Conservation (phyloP, 1,140 invertebrate species). For the Ceratitis capitata region DNA sequence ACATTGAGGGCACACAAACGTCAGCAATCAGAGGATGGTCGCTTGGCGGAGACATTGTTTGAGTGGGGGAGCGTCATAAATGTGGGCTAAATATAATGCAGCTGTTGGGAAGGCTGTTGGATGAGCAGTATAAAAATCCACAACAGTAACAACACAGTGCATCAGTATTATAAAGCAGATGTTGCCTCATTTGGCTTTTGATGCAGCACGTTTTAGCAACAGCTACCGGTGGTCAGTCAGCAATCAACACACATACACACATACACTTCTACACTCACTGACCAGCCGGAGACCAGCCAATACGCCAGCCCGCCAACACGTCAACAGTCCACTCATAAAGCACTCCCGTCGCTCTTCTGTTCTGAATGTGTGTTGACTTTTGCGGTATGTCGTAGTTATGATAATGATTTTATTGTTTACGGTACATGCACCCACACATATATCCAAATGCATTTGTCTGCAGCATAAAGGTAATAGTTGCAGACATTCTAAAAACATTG, state of each 20-base stretch:
- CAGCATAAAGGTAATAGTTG: too few relatives aligned
- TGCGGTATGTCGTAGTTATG: background rate
- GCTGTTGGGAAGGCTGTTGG: background rate
- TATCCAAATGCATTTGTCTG: too few relatives aligned
- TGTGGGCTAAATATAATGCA: too few relatives aligned
- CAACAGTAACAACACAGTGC: too few relatives aligned
- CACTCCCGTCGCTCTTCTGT: background rate
- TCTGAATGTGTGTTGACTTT: background rate
- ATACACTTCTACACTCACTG: too few relatives aligned
- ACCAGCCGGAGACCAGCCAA: background rate
- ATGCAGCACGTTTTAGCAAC: constrained; percentile 12
- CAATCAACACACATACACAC: background rate
- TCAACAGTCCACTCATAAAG: background rate
- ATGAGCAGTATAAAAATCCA: constrained; percentile 27
- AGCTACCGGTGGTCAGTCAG: constrained; percentile 16
- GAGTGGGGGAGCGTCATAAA: background rate
- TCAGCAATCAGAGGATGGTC: background rate
- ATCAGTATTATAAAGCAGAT: too few relatives aligned
- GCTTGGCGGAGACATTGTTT: background rate
- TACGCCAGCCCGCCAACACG: background rate
- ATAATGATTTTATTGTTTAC: background rate
- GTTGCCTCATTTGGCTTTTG: constrained; percentile 33
- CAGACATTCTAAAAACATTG: too few relatives aligned
- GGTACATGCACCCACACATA: background rate
- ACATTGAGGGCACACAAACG: constrained; percentile 31